Evolutionary conservation across 2,113 vertebrate genomes (phyloP).

Genomic region (Etia nguti): DNA sequence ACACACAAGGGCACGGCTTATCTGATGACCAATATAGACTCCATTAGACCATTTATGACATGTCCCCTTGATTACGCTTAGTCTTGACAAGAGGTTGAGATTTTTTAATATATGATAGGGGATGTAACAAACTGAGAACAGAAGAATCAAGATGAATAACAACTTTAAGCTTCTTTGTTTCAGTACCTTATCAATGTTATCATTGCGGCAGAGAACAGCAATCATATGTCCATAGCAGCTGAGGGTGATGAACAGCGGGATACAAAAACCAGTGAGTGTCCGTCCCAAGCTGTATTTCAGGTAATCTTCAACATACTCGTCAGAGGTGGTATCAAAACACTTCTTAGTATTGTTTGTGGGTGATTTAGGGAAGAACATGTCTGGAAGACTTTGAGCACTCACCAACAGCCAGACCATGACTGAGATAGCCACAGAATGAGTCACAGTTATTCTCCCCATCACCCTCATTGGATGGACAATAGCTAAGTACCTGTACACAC

Average conservation of each 20-base stretch:
- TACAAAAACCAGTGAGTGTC: slow-evolving; percentile 68
- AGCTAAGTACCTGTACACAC: slow-evolving; percentile 79
- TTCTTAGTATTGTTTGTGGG: rapidly evolving
- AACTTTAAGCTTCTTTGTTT: slow-evolving; percentile 69
- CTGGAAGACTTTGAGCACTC: slow-evolving; percentile 62
- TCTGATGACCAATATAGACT: slow-evolving; percentile 73
- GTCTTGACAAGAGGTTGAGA: slow-evolving; percentile 71
- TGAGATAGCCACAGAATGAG: slow-evolving; percentile 36
- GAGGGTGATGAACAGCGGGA: slow-evolving; percentile 73
- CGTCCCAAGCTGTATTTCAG: slow-evolving; percentile 61
- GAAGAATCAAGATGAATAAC: slow-evolving; percentile 68
- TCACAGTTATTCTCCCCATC: slow-evolving; percentile 59
- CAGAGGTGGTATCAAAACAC: slow-evolving; percentile 67
- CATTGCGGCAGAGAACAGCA: slow-evolving; percentile 52
- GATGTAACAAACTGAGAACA: slow-evolving; percentile 79
- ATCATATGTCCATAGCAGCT: slow-evolving; percentile 76
- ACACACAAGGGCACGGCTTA: slow-evolving; percentile 74
- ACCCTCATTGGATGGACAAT: slow-evolving; percentile 76
- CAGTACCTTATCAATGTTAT: slow-evolving; percentile 45
- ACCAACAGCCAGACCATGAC: slow-evolving; percentile 70
- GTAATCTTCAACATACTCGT: neutral
- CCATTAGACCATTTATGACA: slow-evolving; percentile 45
- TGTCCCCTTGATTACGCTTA: neutral
- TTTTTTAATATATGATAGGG: slow-evolving; percentile 78
- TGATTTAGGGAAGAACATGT: slow-evolving; percentile 68